Base-by-base conservation (phyloP, 2,797 vertebrate genomes). In the Neopelma chrysocephalum region DNA sequence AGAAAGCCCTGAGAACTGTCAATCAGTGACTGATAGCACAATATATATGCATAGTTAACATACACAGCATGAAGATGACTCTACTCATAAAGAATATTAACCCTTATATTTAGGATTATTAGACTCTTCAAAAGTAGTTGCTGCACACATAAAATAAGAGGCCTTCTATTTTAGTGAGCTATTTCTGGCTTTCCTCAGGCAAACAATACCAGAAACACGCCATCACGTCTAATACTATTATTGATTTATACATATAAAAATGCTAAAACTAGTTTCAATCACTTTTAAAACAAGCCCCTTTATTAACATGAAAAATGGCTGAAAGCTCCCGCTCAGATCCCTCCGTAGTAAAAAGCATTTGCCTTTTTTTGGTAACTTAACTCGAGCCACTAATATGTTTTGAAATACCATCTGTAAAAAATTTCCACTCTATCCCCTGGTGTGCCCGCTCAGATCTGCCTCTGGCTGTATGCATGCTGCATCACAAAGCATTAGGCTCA, bases 361-460 rank as follows among this genome's bases (percentile, higher is more conserved):
- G 57, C 21, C 29, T 57, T 71, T 79, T 78, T 89, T 83, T 83
- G 26, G 66, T 79, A 94, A 72, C 87, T 91, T 94, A 93, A 75
- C 91, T 93, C 27, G 61, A 96, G 68, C 87, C 80, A 69, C 81
- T 92, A 94, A 95, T 87, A 83, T 45, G 62, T 90, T 95, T 87
- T 91, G 95, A 95, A 96, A 95, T 78, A 81, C 90, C 95, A 95
- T 93, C 96, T 94, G 95, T 87, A 94, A 94, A 95, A 95, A 92
- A 94, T 92, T 95, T 93, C 94, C 92, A 85, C 82, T 90, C 78
- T 92, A 85, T 90, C 88, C 94, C 93, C 90, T 34, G 48, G 95
- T 87, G 96, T 69, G 89, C 90, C 94, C 48, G 47, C 50, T 65
- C 53, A 19, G 90, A 87, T 91, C 79, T 78, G 95, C 96, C 96